Evolutionary conservation across 2,888 invertebrate genomes (phyloP), one percentile per base, ranked within the genome.

Genomic region (Encarsia formosa): DNA sequence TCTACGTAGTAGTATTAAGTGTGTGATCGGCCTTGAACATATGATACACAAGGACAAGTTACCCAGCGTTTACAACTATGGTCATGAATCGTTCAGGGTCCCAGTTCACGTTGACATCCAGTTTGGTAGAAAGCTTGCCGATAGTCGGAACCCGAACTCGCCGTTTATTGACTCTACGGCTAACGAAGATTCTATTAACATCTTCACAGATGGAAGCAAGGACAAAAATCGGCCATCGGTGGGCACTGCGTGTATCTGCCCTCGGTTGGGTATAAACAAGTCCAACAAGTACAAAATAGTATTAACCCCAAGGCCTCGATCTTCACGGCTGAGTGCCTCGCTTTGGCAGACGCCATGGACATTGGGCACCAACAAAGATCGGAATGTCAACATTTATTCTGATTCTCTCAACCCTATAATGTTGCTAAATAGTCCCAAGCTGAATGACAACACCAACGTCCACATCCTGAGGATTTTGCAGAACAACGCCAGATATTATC

Each of bases 101-200:
- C 4, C n/a, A 18, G 15, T 43, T 43, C 11, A 13, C 20, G 19
- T 26, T 45, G 32, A 51, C 45, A 32, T 24, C 22, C 22, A 44
- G 22, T 31, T 38, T 22, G 23, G 18, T 13, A 18, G 13, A 15
- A 41, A 24, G 8, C 26, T 47, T 4, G n/a, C n/a, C n/a, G n/a
- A n/a, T n/a, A n/a, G n/a, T n/a, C n/a, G n/a, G n/a, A n/a, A n/a
- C n/a, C n/a, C n/a, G n/a, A n/a, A n/a, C n/a, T n/a, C n/a, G n/a
- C n/a, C n/a, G n/a, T n/a, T n/a, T n/a, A n/a, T n/a, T n/a, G n/a
- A n/a, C n/a, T n/a, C n/a, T n/a, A n/a, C n/a, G n/a, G n/a, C n/a
- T n/a, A n/a, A n/a, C n/a, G 6, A 13, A 13, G 18, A 31, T 15
- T 26, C 47, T 38, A 8, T 6, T n/a, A n/a, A 31, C 22, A 47